A percentile compares a stretch with the other conserved stretches of the same genome.
These are phyloP conservation scores for Diadegma fenestrale DNA, from an alignment of 2,888 invertebrate species.

Conservation along the genomic window DNA sequence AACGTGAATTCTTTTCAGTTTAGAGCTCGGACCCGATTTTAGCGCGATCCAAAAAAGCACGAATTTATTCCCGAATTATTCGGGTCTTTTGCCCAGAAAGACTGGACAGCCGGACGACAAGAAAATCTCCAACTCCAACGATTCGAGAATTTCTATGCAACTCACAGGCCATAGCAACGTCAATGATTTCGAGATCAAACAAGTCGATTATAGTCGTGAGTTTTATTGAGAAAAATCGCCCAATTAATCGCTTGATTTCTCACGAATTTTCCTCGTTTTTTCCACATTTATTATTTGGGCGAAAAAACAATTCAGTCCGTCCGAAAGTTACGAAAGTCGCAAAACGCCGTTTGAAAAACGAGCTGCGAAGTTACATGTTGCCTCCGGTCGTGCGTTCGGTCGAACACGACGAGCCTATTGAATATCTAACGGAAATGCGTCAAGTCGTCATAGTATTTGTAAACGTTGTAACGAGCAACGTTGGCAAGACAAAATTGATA, in stretches of 20 bases:
- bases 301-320: constrained; percentile 82
- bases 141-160: constrained; percentile 19
- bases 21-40: constrained; percentile 33
- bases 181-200: constrained; percentile 55
- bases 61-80: constrained; percentile 57
- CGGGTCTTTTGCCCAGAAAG: constrained; percentile 1
- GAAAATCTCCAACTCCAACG: not conserved
- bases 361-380: constrained; percentile 87
- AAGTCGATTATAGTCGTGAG: constrained; percentile 79
- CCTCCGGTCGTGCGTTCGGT: constrained; percentile 88
- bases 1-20: constrained; percentile 9
- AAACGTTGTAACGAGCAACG: constrained; percentile 86
- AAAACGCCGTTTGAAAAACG: constrained; percentile 83
- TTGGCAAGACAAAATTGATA: constrained; percentile 85
- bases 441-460: constrained; percentile 90
- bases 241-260: not conserved
- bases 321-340: constrained; percentile 85
- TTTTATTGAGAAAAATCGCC: constrained; percentile 19
- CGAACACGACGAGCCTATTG: constrained; percentile 89
- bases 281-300: not conserved
- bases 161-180: constrained; percentile 16
- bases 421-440: constrained; percentile 91
- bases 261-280: too few species aligned
- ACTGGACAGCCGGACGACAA: not conserved
- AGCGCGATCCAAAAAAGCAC: constrained; percentile 34